A percentile compares a stretch with the other conserved stretches of the same genome.
Evolutionary conservation across 2,797 vertebrate genomes (phyloP).

Genomic region (Notolabrus celidotus): DNA sequence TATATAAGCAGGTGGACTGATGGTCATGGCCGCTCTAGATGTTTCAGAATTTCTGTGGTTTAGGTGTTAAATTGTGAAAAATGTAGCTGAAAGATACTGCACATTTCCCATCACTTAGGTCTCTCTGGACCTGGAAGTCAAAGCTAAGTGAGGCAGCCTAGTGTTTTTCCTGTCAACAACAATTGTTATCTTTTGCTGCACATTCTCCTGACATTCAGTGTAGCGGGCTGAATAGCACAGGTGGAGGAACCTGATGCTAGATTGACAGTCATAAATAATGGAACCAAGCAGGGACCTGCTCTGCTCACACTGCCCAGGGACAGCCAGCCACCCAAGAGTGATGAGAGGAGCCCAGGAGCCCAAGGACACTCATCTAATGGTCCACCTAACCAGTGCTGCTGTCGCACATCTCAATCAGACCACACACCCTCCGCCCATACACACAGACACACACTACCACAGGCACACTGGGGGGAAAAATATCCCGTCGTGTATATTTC

Average conservation of each 20-base stretch:
- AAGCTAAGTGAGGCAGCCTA: constrained; percentile 29
- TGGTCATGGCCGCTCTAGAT: not conserved
- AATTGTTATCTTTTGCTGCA: constrained; percentile 54
- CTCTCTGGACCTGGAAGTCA: constrained; percentile 11
- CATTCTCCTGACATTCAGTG: constrained; percentile 53
- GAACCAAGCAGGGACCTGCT: constrained; percentile 54
- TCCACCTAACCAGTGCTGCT: constrained; percentile 63
- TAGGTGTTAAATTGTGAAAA: not conserved
- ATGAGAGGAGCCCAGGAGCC: constrained; percentile 67
- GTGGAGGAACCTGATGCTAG: constrained; percentile 69
- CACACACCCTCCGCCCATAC: constrained; percentile 29
- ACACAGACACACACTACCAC: constrained; percentile 22
- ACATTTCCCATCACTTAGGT: not conserved
- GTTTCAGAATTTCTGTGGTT: not conserved
- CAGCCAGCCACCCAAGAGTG: constrained; percentile 66
- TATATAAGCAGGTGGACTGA: not conserved
- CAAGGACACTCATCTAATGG: constrained; percentile 82
- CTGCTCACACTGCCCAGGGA: constrained; percentile 66
- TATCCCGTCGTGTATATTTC: constrained; percentile 50
- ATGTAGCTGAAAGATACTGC: constrained; percentile 3
- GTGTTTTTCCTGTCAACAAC: constrained; percentile 53
- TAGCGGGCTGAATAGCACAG: constrained; percentile 61
- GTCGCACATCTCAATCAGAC: constrained; percentile 80
- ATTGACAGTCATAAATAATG: constrained; percentile 80
- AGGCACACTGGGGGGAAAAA: not conserved